Base-by-base conservation (phyloP, 2,113 vertebrate species). In the Rhinolophus ferrumequinum region DNA sequence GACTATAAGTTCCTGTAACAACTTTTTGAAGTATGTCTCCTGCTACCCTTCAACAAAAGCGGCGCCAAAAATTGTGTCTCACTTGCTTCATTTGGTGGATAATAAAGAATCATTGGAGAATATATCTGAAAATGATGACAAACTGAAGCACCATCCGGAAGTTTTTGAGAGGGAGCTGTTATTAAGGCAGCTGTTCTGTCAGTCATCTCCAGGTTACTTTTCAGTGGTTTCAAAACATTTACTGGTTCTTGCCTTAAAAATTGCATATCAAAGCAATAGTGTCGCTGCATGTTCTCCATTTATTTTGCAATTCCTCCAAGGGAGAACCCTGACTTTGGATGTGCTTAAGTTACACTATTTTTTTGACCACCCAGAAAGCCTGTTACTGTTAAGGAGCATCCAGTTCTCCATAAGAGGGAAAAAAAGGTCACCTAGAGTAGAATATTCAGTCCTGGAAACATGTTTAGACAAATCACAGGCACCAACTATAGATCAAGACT, bases 41-140 rank as follows among this genome's bases (percentile, higher is more conserved):
- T 93, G 82, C 30, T 62, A 79, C 18, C 56, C 97, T 89, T 95
- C 96, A 41, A 67, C 95, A 73, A 96, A 96, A 79, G 96, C 95
- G 28, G 97, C 94, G 1, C 88, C 96, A 24, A 81, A 86, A 21
- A 67, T 98, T 66, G 88, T 98, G 26, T 96, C 97, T 70, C 81
- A 98, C 88, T 91, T 98, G 56, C 96, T 98, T 76, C 91, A 95
- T 66, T 76, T 98, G 70, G 60, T 83, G 35, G 70, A 85, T 58
- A 80, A 80, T 33, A 72, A 96, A 54, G 54, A 97, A 35, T 94
- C 95, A 4, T 30, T 96, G 82, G 94, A 97, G 88, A 95, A 69
- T 66, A 8, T 75, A 6, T 83, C 84, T 56, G 97, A 97, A 70
- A 90, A 93, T 70, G 13, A 82, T 33, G 86, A 73, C 30, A n/a